These are phyloP conservation scores for Luffia ferchaultella DNA, from an alignment of 2,888 invertebrate genomes.

Conservation along the genomic window DNA sequence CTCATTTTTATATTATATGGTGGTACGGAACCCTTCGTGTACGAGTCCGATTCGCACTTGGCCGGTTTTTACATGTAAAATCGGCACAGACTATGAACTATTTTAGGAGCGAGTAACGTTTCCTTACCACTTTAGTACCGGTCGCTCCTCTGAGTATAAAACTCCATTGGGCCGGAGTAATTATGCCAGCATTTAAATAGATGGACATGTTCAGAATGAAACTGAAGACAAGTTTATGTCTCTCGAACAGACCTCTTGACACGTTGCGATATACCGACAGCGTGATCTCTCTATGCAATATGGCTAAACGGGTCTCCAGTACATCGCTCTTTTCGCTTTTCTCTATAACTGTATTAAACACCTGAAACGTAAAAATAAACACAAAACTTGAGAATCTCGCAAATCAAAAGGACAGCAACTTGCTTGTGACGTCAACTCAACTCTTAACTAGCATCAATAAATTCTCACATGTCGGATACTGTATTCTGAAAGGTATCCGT, in stretches of 20 bases:
- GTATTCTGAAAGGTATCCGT: too few species aligned
- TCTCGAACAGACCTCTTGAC: slow-evolving; percentile 89
- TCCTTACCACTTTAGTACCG: slow-evolving; percentile 55
- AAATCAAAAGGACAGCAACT: too few species aligned
- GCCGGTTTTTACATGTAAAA: too few species aligned
- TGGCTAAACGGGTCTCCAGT: slow-evolving; percentile 72
- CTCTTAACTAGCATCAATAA: too few species aligned
- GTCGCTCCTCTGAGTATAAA: slow-evolving; percentile 81
- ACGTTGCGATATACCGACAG: slow-evolving; percentile 86
- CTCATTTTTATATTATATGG: too few species aligned
- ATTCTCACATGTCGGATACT: too few species aligned
- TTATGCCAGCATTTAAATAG: slow-evolving; percentile 68
- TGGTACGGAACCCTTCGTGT: too few species aligned
- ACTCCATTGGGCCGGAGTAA: slow-evolving; percentile 74
- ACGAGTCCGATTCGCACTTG: too few species aligned
- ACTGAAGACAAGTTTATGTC: slow-evolving; percentile 89
- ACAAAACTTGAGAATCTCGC: too few species aligned
- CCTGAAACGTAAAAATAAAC: too few species aligned
- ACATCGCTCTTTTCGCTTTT: slow-evolving; percentile 73
- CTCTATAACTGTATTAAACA: slow-evolving; percentile 84
- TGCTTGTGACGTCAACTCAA: too few species aligned
- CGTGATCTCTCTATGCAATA: slow-evolving; percentile 80
- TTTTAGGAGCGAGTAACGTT: slow-evolving; percentile 3
- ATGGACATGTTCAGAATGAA: slow-evolving; percentile 84
- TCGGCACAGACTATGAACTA: too few species aligned